Percentiles rank a stretch among this genome's conserved stretches.
Evolutionary conservation across 92 coral and sea anemone genomes (phyloP).

Genomic region (Palythoa heliodiscus): DNA sequence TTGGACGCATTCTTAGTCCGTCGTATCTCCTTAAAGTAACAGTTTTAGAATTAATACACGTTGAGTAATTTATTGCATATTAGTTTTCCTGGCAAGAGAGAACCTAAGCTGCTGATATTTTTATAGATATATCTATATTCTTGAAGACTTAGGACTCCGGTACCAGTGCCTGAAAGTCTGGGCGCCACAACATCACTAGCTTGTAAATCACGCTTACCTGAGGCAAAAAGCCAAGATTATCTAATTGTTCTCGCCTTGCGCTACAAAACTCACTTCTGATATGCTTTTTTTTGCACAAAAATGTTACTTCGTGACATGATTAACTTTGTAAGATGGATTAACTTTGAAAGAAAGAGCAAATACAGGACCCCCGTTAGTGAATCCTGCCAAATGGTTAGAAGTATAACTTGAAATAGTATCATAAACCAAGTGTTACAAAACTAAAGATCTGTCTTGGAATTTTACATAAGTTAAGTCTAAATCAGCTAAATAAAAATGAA

Average conservation of each 20-base stretch:
- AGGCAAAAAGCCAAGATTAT: slow-evolving; percentile 38
- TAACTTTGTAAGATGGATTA: background rate
- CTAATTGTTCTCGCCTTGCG: background rate
- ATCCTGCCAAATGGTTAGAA: background rate
- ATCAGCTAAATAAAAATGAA: background rate
- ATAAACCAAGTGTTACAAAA: background rate
- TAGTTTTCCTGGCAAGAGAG: background rate
- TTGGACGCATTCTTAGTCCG: background rate
- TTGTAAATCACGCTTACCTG: slow-evolving; percentile 44
- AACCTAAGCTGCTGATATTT: background rate
- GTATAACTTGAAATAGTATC: background rate
- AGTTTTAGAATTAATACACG: background rate
- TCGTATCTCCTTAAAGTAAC: background rate
- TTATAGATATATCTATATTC: slow-evolving; percentile 11
- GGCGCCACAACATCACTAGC: slow-evolving; percentile 14
- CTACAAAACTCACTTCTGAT: background rate
- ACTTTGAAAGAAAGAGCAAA: background rate
- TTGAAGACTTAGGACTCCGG: background rate
- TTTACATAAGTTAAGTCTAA: background rate
- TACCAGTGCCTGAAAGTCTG: slow-evolving; percentile 37
- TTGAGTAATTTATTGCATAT: background rate
- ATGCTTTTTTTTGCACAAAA: background rate
- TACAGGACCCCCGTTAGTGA: background rate
- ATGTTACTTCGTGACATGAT: background rate
- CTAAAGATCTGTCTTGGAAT: background rate